Evolutionary conservation across 2,797 vertebrate species (phyloP), one percentile per base, ranked within the genome.

Genomic region (Choloepus didactylus): DNA sequence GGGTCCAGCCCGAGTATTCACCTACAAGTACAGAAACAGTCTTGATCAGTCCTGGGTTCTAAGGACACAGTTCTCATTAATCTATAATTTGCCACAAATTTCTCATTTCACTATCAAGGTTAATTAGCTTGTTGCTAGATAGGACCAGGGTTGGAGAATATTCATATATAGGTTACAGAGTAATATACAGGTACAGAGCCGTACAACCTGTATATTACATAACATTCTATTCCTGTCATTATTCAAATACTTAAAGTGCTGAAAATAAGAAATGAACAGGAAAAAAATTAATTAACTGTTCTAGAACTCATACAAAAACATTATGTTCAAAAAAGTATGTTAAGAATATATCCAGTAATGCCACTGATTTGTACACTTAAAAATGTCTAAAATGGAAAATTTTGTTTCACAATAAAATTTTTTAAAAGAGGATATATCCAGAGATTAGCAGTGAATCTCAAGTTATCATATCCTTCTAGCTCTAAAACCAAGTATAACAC

Each of bases 1-100:
- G 88, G 99, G 98, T 96, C 98, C 99, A 0, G 99, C 98, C 95
- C 99, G 98, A 0, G 99, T 99, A 98, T 99, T 99, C 97, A 99
- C 99, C 99, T 99, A 98, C 93, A 93, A 98, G 98, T 97, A 97
- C 97, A 95, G 95, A 98, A 98, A 98, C 97, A 96, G 97, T 96
- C 98, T 95, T 89, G 87, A 98, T 98, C 98, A 96, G 95, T 96
- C 94, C 97, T 88, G 95, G 87, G 96, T 98, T 96, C 98, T 96
- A 97, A 97, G 98, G 98, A 98, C 97, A 96, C 98, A 91, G 94
- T 98, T 98, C 99, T 98, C 98, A 99, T 99, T 99, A 99, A 99
- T 98, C 98, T 99, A 98, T 98, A 97, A 98, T 98, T 98, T 98
- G 98, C 98, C 98, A 98, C 62, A 97, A 97, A 98, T 98, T 98